Evolutionary conservation across 1,140 invertebrate genomes (phyloP).

Genomic region (Pissodes strobi): DNA sequence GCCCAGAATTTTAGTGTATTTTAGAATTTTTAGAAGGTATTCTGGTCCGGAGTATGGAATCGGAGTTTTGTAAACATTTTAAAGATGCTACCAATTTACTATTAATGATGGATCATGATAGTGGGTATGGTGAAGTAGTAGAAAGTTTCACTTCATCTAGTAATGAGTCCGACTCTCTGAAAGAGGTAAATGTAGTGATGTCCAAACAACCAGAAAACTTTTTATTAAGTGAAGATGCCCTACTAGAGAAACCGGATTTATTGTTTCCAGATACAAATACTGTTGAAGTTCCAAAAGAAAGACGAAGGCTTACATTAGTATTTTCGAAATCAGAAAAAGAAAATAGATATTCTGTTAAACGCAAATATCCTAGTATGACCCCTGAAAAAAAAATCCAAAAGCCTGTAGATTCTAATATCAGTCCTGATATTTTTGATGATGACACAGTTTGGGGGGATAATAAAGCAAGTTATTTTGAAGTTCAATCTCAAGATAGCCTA

Average conservation of each 20-base stretch:
- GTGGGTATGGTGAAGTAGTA: slow-evolving; percentile 39
- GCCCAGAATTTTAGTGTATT: neutral
- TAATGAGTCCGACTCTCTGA: slow-evolving; percentile 42
- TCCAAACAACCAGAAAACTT: slow-evolving; percentile 19
- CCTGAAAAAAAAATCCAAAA: slow-evolving; percentile 41
- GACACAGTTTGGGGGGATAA: slow-evolving; percentile 41
- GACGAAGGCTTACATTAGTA: slow-evolving; percentile 28
- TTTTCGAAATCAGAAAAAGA: slow-evolving; percentile 41
- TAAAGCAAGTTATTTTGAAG: slow-evolving; percentile 7
- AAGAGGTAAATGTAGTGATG: slow-evolving; percentile 6
- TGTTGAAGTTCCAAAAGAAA: slow-evolving; percentile 21
- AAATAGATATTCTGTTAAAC: slow-evolving; percentile 28
- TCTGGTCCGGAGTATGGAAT: slow-evolving; percentile 15
- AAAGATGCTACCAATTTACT: slow-evolving; percentile 26
- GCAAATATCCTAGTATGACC: slow-evolving; percentile 38
- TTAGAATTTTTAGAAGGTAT: neutral
- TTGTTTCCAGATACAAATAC: slow-evolving; percentile 16
- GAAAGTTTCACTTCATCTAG: slow-evolving; percentile 40
- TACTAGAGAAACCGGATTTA: slow-evolving; percentile 45
- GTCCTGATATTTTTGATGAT: slow-evolving; percentile 63
- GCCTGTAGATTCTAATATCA: slow-evolving; percentile 43
- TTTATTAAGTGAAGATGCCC: slow-evolving; percentile 45
- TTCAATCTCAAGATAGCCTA: neutral
- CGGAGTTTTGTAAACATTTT: slow-evolving; percentile 23
- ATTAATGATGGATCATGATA: slow-evolving; percentile 48